phyloP scores from a whole-genome alignment of 1,140 invertebrate species.

The Pseudomyrmex cubaensis region DNA sequence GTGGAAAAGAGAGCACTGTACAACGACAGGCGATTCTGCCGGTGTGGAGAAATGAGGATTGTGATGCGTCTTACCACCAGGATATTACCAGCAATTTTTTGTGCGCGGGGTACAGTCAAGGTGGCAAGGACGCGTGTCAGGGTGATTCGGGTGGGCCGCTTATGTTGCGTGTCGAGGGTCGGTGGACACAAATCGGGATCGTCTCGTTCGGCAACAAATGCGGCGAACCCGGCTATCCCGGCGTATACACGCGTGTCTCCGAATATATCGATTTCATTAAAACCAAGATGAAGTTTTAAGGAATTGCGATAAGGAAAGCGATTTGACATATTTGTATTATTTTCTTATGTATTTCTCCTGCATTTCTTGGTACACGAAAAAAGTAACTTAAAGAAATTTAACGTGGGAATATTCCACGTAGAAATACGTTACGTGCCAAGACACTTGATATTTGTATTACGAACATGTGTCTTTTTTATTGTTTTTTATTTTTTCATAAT shows the following conservation, averaged over 20 bases:
- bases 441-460: conserved; percentile 1
- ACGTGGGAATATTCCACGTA: not conserved
- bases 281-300: conserved; percentile 79
- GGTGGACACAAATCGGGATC: conserved; percentile 95
- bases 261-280: conserved; percentile 88
- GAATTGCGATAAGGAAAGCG: conserved; percentile 68
- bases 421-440: conserved; percentile 3
- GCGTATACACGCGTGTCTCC: conserved; percentile 90
- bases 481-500: not conserved
- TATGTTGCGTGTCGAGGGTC: conserved; percentile 90
- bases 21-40: conserved; percentile 94
- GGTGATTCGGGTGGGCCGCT: conserved; percentile 91
- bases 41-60: conserved; percentile 96
- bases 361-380: not conserved
- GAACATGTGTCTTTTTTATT: not conserved
- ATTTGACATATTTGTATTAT: not conserved
- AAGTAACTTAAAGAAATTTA: conserved; percentile 16
- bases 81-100: conserved; percentile 94
- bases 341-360: not conserved
- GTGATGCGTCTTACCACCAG: conserved; percentile 95
- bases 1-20: conserved; percentile 93
- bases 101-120: conserved; percentile 95
- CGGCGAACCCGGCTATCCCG: conserved; percentile 94
- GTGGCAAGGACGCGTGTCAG: conserved; percentile 97
- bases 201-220: conserved; percentile 97